Base-by-base conservation (phyloP, 2,113 vertebrate species). In the Copsychus sechellarum region DNA sequence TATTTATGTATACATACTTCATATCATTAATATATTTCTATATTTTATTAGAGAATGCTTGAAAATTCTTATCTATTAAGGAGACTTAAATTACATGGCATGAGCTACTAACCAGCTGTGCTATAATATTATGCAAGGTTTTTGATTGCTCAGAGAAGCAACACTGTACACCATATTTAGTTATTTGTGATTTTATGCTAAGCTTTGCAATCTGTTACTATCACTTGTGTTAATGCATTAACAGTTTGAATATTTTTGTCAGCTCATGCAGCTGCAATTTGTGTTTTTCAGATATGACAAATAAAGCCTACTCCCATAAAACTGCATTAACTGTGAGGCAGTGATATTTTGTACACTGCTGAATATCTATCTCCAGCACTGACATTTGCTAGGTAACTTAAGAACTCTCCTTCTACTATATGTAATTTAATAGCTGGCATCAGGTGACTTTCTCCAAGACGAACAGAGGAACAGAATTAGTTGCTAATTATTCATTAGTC, bases 101-200 rank as follows among this genome's bases (percentile, higher is more conserved):
- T 53, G 4, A 88, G 67, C 71, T 84, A 62, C 88, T 85, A 94
- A 81, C 71, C 96, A 97, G 96, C 96, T 97, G 94, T 80, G 90
- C 77, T 86, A 33, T 77, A 93, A 87, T 87, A 66, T 95, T 97
- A 94, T 96, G 95, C 92, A 86, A 95, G 77, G 45, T n/a, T 92
- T 92, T 81, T 87, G 85, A 93, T 93, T 95, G 89, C 94, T 92
- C 93, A 81, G 61, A 92, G 92, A 91, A 96, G 34, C 69, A 95
- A 86, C 5, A 22, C 47, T 76, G 33, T 29, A 31, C 34, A 54
- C 31, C 47, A 12, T 58, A 78, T 90, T 96, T 88, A 96, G 88
- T 89, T 92, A 77, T 96, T 97, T 95, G 88, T 95, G 95, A 94
- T 70, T 93, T 85, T 93, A 42, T 91, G 90, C 92, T 95, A 95